Percentiles rank a stretch among this genome's conserved stretches.
Evolutionary conservation across 2,113 vertebrate species (phyloP).

Genomic region (Tylochromis polylepis): DNA sequence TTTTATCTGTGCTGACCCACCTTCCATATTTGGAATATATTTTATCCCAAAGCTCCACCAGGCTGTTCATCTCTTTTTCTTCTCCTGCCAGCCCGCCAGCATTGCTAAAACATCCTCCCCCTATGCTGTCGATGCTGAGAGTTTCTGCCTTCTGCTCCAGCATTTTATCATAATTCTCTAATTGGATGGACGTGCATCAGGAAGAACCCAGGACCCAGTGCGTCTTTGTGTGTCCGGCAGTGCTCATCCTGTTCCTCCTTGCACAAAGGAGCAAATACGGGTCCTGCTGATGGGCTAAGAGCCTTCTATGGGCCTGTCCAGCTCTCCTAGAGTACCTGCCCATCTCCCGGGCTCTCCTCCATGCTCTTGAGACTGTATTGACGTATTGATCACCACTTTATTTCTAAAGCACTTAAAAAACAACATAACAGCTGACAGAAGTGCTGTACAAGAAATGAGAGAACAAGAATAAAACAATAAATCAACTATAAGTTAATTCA

Average conservation of each 20-base stretch:
- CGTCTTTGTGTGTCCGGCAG: neutral
- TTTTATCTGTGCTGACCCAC: neutral
- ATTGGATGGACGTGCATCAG: too few relatives aligned
- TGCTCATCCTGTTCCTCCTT: neutral
- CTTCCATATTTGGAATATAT: neutral
- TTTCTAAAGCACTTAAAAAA: neutral
- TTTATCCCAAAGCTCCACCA: neutral
- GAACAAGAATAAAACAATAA: neutral
- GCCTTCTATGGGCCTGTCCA: neutral
- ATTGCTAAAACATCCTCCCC: neutral
- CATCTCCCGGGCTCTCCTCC: neutral
- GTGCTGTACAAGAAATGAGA: neutral
- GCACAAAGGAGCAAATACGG: neutral
- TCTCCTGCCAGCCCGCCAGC: neutral
- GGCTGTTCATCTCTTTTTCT: neutral
- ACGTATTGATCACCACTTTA: neutral
- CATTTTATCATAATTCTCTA: neutral
- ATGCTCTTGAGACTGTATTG: neutral
- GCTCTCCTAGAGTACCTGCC: neutral
- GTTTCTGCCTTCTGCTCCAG: neutral
- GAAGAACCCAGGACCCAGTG: fast-evolving
- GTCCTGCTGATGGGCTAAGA: neutral
- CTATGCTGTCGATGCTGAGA: neutral
- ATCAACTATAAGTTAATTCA: neutral
- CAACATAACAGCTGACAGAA: neutral